Evolutionary conservation across 2,113 vertebrate species (phyloP).

Genomic region (Nothoprocta pentlandii): DNA sequence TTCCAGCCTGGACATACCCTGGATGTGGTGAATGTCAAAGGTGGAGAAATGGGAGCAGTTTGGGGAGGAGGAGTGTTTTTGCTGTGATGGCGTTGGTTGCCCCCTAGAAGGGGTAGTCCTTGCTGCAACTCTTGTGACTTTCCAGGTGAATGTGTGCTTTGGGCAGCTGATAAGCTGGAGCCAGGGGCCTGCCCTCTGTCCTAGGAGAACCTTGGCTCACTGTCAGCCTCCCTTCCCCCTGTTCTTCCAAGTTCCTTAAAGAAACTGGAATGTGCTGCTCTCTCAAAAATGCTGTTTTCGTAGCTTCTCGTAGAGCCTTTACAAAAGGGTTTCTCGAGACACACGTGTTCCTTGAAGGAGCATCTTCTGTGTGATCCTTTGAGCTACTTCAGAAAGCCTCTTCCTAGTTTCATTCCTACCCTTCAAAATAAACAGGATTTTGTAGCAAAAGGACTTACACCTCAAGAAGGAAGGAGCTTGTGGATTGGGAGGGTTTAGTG

Average conservation of each 20-base stretch:
- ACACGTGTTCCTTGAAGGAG: fast-evolving
- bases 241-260: not conserved
- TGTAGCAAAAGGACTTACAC: not conserved
- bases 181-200: constrained; percentile 38
- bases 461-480: not conserved
- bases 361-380: not conserved
- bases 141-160: constrained; percentile 50
- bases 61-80: not conserved
- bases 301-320: not conserved
- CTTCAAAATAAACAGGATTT: not conserved
- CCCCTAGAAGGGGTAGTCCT: not conserved
- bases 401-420: not conserved
- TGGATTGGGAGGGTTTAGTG: not conserved
- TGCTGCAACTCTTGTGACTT: constrained; percentile 26
- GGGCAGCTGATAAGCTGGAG: constrained; percentile 60
- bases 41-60: not conserved
- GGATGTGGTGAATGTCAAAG: fast-evolving
- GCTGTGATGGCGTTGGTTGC: not conserved
- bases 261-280: not conserved
- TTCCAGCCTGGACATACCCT: not conserved
- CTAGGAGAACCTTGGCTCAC: constrained; percentile 38
- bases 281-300: not conserved
- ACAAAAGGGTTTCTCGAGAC: not conserved
- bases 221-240: not conserved
- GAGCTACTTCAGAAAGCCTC: not conserved